These are phyloP conservation scores for Diaprepes abbreviatus DNA, from an alignment of 2,888 invertebrate species.

Conservation along the genomic window DNA sequence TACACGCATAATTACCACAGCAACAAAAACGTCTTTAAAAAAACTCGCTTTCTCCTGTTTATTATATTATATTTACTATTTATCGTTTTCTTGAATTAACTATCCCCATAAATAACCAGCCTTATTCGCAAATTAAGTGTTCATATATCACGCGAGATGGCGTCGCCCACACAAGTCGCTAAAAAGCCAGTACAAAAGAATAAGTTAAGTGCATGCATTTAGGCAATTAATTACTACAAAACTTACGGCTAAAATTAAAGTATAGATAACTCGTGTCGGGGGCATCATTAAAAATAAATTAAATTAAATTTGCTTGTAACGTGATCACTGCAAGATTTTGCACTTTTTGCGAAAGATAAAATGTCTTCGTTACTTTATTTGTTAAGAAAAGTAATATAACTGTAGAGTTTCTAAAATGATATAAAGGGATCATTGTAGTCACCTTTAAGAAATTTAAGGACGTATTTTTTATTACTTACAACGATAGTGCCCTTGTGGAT, in stretches of 20 bases:
- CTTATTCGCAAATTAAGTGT: constrained; percentile 45
- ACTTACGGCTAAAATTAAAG: constrained; percentile 39
- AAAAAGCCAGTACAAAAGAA: constrained; percentile 50
- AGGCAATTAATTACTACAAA: constrained; percentile 46
- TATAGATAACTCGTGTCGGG: constrained; percentile 38
- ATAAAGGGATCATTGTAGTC: no score
- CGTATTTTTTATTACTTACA: no score
- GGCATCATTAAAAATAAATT: constrained; percentile 45
- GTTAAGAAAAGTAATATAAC: no score
- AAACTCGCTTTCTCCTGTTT: constrained; percentile 24
- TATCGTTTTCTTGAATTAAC: constrained; percentile 28
- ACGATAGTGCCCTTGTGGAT: no score
- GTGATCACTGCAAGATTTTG: constrained; percentile 31
- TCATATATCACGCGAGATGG: constrained; percentile 54
- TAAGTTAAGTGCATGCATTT: constrained; percentile 46
- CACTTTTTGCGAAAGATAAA: constrained; percentile 33
- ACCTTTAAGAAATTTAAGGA: no score
- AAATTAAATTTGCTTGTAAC: constrained; percentile 45
- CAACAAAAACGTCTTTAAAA: neutral
- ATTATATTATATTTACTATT: constrained; percentile 32
- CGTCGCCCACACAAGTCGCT: constrained; percentile 56
- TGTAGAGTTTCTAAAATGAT: no score
- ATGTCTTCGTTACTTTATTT: constrained; percentile 39
- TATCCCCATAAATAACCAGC: constrained; percentile 31
- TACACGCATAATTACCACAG: no score